These are phyloP conservation scores for Himalopsyche tibetana DNA, from an alignment of 2,888 invertebrate species.

Conservation along the genomic window DNA sequence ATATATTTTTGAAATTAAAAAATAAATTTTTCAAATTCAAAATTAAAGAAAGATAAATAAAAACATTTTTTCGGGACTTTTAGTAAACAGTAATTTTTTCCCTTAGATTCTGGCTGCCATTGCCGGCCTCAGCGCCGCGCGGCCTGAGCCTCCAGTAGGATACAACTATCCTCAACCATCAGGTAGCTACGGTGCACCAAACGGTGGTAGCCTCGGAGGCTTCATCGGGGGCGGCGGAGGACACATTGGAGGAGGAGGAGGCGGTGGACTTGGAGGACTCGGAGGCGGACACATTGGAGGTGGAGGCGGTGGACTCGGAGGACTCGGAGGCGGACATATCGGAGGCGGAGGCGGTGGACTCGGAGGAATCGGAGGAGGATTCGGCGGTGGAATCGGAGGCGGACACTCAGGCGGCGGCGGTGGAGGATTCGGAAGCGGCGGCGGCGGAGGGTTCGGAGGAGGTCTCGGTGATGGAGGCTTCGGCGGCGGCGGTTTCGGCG, in stretches of 20 bases:
- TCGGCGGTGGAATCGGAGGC: conserved; percentile 66
- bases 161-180: conserved; percentile 74
- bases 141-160: conserved; percentile 76
- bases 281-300: conserved; percentile 66
- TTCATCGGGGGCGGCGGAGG: conserved; percentile 65
- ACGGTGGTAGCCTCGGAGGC: conserved; percentile 68
- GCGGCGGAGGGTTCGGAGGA: conserved; percentile 68
- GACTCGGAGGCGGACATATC: conserved; percentile 68
- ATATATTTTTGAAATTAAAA: not conserved
- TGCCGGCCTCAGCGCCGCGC: conserved; percentile 68
- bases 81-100: conserved; percentile 6
- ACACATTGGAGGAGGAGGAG: conserved; percentile 60
- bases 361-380: conserved; percentile 67
- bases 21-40: not conserved
- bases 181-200: conserved; percentile 69
- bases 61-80: too few relatives aligned
- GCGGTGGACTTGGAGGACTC: conserved; percentile 65
- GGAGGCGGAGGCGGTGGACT: conserved; percentile 66
- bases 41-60: too few relatives aligned
- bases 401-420: conserved; percentile 67
- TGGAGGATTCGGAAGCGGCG: conserved; percentile 66
- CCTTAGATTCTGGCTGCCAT: conserved; percentile 74
- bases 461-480: conserved; percentile 67
- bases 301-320: conserved; percentile 58
- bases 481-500: conserved; percentile 70